Base-by-base conservation (phyloP, 2,797 vertebrate genomes). In the Amblyraja radiata region DNA sequence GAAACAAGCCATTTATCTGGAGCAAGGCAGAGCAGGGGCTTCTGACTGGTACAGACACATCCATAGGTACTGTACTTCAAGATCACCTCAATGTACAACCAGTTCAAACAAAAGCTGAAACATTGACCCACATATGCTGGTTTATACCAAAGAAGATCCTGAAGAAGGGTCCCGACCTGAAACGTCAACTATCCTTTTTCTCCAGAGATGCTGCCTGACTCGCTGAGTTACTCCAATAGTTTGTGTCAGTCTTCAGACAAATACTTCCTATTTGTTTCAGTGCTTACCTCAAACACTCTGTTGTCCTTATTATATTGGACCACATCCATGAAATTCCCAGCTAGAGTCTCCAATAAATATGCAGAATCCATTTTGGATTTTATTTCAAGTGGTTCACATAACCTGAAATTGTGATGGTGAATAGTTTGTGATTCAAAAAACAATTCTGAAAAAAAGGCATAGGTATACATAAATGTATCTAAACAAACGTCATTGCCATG, bases 281-380 rank as follows among this genome's bases (percentile, higher is more conserved):
- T 93, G 61, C 95, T 96, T 94, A 96, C 96, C 95, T 97, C 95
- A 95, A 96, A 96, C 71, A 86, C 95, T 84, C 94, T 94, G 93
- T 95, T 97, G 95, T 96, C 96, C 95, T 97, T 94, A 81, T 96
- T 96, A 94, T 96, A 97, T 93, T 96, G 95, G 94, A 97, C 95
- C 77, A 97, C 95, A 76, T 96, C 95, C 96, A 95, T 95, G 93
- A 96, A 96, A 94, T 94, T 96, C 61, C 95, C 96, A 61, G 96
- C 96, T 94, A 97, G 94, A 0, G 93, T 94, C 94, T 97, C 96
- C 94, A 97, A 95, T 93, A 97, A 95, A 94, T 96, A 97, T 74
- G 95, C 95, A 28, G 95, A 94, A 94, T 97, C 96, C 95, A 95
- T 96, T 83, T 96, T 93, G 39, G 96, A 95, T 93, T 95, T 94